Conservation (phyloP, 2,797 vertebrate genomes). For the Neosilurus mollespiculum region DNA sequence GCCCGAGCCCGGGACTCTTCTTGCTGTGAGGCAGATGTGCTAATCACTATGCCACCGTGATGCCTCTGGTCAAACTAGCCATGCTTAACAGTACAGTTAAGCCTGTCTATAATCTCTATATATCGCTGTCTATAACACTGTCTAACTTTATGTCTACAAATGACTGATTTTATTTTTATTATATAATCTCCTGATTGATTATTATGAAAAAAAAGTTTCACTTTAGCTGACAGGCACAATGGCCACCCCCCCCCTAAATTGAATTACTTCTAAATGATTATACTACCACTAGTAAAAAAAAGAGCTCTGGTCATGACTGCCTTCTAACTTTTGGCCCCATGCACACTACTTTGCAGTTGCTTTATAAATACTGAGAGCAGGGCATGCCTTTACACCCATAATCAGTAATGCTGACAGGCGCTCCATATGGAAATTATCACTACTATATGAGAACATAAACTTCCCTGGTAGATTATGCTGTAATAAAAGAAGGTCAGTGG, state of each 20-base stretch:
- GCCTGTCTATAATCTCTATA: background rate
- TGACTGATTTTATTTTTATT: background rate
- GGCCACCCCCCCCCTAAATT: background rate
- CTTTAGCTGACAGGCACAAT: background rate
- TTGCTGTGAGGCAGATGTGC: no score
- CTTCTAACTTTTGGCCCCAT: background rate
- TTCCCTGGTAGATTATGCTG: slow-evolving; percentile 17
- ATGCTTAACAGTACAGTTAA: background rate
- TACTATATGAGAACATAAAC: slow-evolving; percentile 40
- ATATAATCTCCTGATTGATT: background rate
- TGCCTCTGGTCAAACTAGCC: no score
- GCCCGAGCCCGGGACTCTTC: no score
- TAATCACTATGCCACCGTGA: no score
- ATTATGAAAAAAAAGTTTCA: background rate
- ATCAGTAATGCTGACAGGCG: slow-evolving; percentile 28
- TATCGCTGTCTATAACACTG: background rate
- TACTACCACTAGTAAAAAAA: background rate
- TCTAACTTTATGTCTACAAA: background rate
- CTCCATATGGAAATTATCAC: slow-evolving; percentile 41
- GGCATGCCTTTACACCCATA: background rate
- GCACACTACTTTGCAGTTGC: background rate
- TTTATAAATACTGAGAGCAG: background rate
- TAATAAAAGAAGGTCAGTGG: slow-evolving; percentile 39
- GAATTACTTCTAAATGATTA: background rate
- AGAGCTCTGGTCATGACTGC: background rate